These are phyloP conservation scores for Galago senegalensis DNA, from an alignment of 2,797 vertebrate species.

Conservation along the genomic window DNA sequence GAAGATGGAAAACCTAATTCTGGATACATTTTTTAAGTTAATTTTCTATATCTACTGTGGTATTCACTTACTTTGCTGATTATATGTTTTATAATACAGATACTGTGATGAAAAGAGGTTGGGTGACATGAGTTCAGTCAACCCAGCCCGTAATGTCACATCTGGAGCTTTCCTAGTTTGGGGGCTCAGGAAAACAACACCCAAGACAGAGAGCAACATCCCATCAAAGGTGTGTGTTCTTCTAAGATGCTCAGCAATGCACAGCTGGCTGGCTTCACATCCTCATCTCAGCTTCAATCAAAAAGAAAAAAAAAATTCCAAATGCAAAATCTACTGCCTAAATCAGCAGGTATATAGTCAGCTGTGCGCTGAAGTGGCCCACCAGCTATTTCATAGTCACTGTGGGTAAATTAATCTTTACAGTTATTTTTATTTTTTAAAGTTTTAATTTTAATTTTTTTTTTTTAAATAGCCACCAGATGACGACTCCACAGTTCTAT, in stretches of 20 bases:
- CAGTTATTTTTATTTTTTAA: neutral
- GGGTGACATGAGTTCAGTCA: neutral
- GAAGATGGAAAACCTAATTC: neutral
- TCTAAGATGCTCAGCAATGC: neutral
- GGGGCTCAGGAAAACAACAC: neutral
- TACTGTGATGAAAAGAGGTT: neutral
- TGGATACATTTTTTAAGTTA: neutral
- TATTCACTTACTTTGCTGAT: neutral
- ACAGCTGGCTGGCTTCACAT: neutral
- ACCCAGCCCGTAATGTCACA: neutral
- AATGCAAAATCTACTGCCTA: neutral
- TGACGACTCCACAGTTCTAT: neutral
- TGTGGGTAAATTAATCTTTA: neutral
- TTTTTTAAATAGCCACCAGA: neutral
- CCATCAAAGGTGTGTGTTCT: neutral
- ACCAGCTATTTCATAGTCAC: neutral
- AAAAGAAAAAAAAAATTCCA: neutral
- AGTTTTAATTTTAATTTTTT: neutral
- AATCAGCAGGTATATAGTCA: neutral
- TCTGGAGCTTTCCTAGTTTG: neutral
- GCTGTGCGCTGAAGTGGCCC: neutral
- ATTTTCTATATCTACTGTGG: neutral
- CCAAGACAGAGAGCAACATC: neutral
- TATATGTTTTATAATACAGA: neutral
- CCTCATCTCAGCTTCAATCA: accelerated